A percentile compares a stretch with the other conserved stretches of the same genome.
phyloP scores from a whole-genome alignment of 2,888 invertebrate genomes.

The Pharmacophagus antenor region DNA sequence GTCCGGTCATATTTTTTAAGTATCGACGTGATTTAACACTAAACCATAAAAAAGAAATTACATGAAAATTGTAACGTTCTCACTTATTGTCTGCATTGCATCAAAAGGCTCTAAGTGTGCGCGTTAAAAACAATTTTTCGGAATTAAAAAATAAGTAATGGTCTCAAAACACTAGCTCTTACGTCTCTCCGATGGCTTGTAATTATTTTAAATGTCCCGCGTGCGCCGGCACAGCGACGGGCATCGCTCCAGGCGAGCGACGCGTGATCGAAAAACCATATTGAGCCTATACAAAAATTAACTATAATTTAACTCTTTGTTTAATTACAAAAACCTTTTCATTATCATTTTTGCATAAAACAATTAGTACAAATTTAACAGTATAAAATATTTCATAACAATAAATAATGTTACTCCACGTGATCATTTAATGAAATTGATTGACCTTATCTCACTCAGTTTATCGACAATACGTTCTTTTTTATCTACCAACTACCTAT shows the following conservation, averaged over 20 bases:
- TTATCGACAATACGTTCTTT: slow-evolving; percentile 19
- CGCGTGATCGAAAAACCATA: slow-evolving; percentile 71
- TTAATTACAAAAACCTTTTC: slow-evolving; percentile 32
- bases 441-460: slow-evolving; percentile 1
- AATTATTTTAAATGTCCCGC: slow-evolving; percentile 82
- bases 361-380: not conserved
- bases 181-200: slow-evolving; percentile 78
- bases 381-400: not conserved
- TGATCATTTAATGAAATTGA: not conserved
- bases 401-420: not conserved
- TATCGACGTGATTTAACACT: not conserved
- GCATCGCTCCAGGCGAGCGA: slow-evolving; percentile 61
- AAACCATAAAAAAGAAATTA: slow-evolving; percentile 43
- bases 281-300: slow-evolving; percentile 55
- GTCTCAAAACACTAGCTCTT: slow-evolving; percentile 79
- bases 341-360: not conserved
- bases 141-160: slow-evolving; percentile 80
- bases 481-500: slow-evolving; percentile 19
- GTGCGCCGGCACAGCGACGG: slow-evolving; percentile 46
- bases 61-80: slow-evolving; percentile 56
- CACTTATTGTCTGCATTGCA: slow-evolving; percentile 61
- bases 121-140: slow-evolving; percentile 71
- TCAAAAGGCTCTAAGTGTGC: slow-evolving; percentile 68
- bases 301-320: slow-evolving; percentile 32
- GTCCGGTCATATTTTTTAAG: not conserved